Conservation (phyloP, 2,113 vertebrate species). For the Vicugna pacos region DNA sequence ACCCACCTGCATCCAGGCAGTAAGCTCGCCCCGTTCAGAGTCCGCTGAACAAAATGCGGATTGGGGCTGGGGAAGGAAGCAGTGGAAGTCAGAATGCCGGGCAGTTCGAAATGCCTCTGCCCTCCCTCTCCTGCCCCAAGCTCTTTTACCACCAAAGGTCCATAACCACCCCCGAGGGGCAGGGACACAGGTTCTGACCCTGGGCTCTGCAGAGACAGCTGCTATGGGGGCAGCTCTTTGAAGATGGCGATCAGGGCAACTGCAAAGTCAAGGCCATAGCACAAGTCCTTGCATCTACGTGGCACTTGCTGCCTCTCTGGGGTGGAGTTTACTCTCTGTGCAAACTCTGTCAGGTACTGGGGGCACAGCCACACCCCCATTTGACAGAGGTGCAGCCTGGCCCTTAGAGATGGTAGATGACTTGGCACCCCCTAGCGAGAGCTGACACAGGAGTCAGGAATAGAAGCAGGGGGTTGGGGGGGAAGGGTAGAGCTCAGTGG, state of each 20-base stretch:
- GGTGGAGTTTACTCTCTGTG: not conserved
- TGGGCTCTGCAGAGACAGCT: not conserved
- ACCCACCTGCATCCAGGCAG: accelerated
- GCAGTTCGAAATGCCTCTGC: not conserved
- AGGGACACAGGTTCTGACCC: not conserved
- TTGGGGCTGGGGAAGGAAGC: not conserved
- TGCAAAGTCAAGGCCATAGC: not conserved
- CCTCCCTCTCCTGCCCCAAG: not conserved
- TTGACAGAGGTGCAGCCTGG: not conserved
- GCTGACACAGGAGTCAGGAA: not conserved
- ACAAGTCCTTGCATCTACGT: not conserved
- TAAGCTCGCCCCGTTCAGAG: not conserved
- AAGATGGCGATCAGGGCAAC: too few relatives aligned
- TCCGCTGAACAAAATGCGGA: not conserved
- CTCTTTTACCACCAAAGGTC: not conserved
- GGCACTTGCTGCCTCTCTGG: not conserved
- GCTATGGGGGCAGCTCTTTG: not conserved
- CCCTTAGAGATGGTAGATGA: not conserved
- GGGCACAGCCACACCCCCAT: accelerated
- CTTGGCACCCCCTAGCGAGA: not conserved
- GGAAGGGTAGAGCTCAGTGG: too few relatives aligned
- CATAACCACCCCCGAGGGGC: not conserved
- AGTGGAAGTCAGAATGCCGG: not conserved
- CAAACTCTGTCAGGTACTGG: not conserved
- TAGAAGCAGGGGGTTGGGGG: too few relatives aligned